Conservation (phyloP, 2,888 invertebrate species). For the Erebia palarica region DNA sequence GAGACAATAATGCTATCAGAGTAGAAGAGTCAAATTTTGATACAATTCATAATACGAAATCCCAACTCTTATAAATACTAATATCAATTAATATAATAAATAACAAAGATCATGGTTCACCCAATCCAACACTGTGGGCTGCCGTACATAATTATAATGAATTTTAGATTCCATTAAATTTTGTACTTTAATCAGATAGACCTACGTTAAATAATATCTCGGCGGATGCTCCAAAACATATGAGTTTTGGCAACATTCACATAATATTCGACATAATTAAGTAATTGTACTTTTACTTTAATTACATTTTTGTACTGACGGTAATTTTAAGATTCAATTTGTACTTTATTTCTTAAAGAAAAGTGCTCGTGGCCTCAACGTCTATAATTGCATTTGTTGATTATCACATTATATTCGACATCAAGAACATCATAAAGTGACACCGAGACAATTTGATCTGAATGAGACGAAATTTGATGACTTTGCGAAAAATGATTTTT, state of each 20-base stretch:
- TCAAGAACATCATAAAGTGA: conserved; percentile 68
- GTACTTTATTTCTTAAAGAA: conserved; percentile 75
- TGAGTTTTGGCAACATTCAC: conserved; percentile 77
- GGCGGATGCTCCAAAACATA: conserved; percentile 74
- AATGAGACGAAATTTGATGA: conserved; percentile 50
- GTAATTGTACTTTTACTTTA: conserved; percentile 52
- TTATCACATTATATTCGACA: conserved; percentile 63
- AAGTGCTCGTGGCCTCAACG: conserved; percentile 69
- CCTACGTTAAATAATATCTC: conserved; percentile 69
- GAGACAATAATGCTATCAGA: neutral
- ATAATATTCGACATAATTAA: conserved; percentile 62
- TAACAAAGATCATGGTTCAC: conserved; percentile 22
- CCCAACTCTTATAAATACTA: conserved; percentile 25
- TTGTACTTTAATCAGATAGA: conserved; percentile 71
- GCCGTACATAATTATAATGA: conserved; percentile 43
- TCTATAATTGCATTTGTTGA: conserved; percentile 31
- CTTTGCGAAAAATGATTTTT: conserved; percentile 51
- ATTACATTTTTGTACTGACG: conserved; percentile 80
- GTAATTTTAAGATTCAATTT: conserved; percentile 79
- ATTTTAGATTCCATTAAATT: conserved; percentile 46
- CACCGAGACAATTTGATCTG: conserved; percentile 67
- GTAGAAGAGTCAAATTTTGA: neutral
- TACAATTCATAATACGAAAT: conserved; percentile 20
- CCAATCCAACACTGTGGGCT: conserved; percentile 46
- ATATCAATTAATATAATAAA: conserved; percentile 22